phyloP scores from a whole-genome alignment of 2,888 invertebrate species.

The Pterobdella sp. region DNA sequence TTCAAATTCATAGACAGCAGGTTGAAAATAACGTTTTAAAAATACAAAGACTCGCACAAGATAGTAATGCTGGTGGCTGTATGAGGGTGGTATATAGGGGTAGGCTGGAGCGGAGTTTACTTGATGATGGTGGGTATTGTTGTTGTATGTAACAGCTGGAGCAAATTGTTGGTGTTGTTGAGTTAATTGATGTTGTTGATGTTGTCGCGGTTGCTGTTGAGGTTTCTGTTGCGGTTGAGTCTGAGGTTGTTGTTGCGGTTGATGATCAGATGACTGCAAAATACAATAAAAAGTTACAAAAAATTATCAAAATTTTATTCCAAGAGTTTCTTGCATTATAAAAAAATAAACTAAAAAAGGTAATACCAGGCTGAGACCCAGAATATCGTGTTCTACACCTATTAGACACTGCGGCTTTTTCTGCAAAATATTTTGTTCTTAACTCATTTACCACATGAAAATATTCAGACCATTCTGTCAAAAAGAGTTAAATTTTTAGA shows the following conservation, averaged over 20 bases:
- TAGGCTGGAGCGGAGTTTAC: neutral
- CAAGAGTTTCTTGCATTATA: neutral
- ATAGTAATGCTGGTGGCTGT: constrained; percentile 1
- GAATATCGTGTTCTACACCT: constrained; percentile 3
- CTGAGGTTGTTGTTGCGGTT: neutral
- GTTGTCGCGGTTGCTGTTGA: neutral
- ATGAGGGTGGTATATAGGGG: neutral
- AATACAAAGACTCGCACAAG: neutral
- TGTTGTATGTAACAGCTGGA: neutral
- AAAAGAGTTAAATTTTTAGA: too few species aligned
- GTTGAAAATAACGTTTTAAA: neutral
- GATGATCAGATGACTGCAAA: neutral
- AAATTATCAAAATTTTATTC: neutral
- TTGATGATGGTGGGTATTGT: neutral
- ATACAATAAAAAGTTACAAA: neutral
- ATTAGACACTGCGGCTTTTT: too few species aligned
- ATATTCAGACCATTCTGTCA: too few species aligned
- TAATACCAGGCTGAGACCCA: neutral
- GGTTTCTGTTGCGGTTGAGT: neutral
- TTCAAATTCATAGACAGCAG: neutral
- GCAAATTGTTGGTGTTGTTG: neutral
- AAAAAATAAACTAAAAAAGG: neutral
- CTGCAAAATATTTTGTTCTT: too few species aligned
- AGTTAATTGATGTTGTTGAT: neutral
- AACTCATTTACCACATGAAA: too few species aligned